These are phyloP conservation scores for Caenorhabditis sp. DNA, from an alignment of 2,888 invertebrate species.

Conservation along the genomic window DNA sequence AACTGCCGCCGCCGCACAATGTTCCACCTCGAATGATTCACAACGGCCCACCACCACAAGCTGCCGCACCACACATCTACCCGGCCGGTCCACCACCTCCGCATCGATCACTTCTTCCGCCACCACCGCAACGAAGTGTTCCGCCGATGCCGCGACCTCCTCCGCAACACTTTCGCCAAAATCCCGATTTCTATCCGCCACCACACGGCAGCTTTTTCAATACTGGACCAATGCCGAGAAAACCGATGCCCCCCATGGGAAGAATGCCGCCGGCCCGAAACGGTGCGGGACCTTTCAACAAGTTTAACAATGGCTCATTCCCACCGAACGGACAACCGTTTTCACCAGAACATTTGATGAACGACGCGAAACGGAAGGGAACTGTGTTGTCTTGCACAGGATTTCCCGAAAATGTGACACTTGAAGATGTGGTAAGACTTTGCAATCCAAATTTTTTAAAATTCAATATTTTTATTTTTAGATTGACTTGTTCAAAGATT, in stretches of 20 bases:
- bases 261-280: not conserved
- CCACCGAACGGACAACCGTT: not conserved
- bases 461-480: too few species aligned
- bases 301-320: not conserved
- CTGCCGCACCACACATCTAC: too few species aligned
- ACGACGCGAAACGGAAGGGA: slow-evolving; percentile 37
- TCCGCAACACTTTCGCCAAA: not conserved
- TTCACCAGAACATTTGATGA: slow-evolving; percentile 17
- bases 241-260: not conserved
- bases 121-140: slow-evolving; percentile 4
- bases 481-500: slow-evolving; percentile 42
- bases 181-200: not conserved
- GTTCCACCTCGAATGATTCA: slow-evolving; percentile 9
- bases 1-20: not conserved
- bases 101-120: not conserved
- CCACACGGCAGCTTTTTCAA: not conserved
- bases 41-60: not conserved
- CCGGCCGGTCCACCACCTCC: not conserved
- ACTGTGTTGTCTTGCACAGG: slow-evolving; percentile 44
- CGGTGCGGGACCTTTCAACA: slow-evolving; percentile 5
- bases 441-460: too few species aligned
- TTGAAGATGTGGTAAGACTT: slow-evolving; percentile 44
- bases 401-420: slow-evolving; percentile 41
- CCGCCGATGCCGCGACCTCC: not conserved
- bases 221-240: not conserved